Evolutionary conservation across 2,888 invertebrate species (phyloP), one percentile per base, ranked within the genome.

Genomic region (Coecobrya sp.): DNA sequence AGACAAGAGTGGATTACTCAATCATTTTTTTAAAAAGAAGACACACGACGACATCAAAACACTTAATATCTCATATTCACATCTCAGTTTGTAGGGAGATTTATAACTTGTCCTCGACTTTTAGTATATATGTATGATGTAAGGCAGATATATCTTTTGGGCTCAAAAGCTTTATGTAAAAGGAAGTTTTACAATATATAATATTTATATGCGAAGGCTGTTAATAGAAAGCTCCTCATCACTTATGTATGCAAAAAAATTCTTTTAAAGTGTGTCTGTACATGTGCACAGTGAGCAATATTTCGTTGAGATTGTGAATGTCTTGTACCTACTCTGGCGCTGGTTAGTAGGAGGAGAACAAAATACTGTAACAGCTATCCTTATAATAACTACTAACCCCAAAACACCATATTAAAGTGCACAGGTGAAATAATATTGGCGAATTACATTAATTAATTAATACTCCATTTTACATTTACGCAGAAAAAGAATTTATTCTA

Each of bases 11-110:
- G 55, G 86, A 91, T 91, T 91, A 86, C 91, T 91, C 79, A 91
- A 91, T 91, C 91, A 91, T 62, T 85, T 90, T 65, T 7, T n/a
- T n/a, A n/a, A n/a, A n/a, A 65, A 91, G 42, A 84, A 76, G 89
- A 42, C 25, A 87, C 27, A 79, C 82, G 82, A 81, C 82, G 36
- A 42, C 36, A 11, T 22, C 79, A 49, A 79, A 49, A 79, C 27
- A 79, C 79, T 79, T 79, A 73, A 73, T 73, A 73, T 73, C 36
- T 73, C 73, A 42, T 42, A 73, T 73, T 73, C 73, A 42, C 73
- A 73, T 73, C 73, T 73, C 42, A 73, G 19, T 27, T 42, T 73
- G 42, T 73, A 73, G 13, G 42, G 73, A 73, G 73, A 73, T 73
- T 73, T 73, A 45, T 19, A 73, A 73, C 73, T 42, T 73, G 73